Percentiles rank a stretch among this genome's conserved stretches.
Conservation (phyloP, 2,113 vertebrate species). For the Oryzias celebensis region DNA sequence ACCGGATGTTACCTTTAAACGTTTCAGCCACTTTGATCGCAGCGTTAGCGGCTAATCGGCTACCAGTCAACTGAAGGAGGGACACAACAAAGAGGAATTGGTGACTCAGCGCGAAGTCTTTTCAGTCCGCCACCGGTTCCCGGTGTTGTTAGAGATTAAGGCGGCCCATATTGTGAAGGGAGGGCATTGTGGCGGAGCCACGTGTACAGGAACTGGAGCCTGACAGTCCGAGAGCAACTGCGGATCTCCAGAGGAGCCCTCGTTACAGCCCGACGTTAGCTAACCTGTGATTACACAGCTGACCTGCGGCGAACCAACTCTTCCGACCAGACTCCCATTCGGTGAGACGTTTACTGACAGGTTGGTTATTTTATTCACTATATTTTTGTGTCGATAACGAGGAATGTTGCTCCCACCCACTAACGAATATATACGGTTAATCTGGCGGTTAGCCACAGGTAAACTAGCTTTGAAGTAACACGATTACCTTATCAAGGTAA, state of each 20-base stretch:
- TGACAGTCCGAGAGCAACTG: constrained; percentile 24
- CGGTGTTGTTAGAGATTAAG: not conserved
- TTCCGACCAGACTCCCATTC: not conserved
- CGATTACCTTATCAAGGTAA: no score
- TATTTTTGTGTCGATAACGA: no score
- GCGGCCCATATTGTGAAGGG: not conserved
- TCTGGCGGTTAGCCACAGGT: no score
- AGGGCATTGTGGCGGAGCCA: constrained; percentile 38
- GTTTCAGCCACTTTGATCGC: fast-evolving
- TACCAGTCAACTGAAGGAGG: not conserved
- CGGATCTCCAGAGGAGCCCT: constrained; percentile 18
- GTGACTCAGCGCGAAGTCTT: no score
- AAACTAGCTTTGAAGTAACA: no score
- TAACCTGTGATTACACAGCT: not conserved
- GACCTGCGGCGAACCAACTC: not conserved
- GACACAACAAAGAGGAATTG: not conserved
- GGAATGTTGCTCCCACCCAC: no score
- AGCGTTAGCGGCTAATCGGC: not conserved
- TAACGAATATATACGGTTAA: no score
- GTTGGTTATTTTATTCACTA: not conserved
- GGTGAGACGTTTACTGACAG: not conserved
- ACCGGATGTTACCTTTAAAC: constrained; percentile 1
- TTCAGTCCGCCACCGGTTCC: no score
- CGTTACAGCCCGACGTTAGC: constrained; percentile 8
- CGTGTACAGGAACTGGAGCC: constrained; percentile 67